Evolutionary conservation across 2,113 vertebrate genomes (phyloP).

Genomic region (Arizona elegans): DNA sequence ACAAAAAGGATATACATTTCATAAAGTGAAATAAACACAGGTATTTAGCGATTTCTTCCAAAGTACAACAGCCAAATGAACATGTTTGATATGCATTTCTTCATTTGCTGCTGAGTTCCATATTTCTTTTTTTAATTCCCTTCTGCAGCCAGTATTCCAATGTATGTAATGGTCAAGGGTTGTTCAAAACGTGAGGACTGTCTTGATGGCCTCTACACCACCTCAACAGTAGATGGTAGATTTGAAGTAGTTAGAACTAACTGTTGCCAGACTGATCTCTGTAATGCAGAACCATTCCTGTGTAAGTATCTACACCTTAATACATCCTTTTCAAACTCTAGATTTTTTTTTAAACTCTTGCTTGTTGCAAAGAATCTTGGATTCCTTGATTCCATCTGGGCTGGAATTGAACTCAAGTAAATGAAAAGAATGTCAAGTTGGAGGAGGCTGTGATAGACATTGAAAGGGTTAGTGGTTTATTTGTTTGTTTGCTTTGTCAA

Average conservation of each 20-base stretch:
- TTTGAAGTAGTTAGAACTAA: fast-evolving
- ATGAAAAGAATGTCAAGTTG: neutral
- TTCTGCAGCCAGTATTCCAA: fast-evolving
- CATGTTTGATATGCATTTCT: neutral
- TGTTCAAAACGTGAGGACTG: neutral
- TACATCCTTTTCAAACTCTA: too few species aligned
- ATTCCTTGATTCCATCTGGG: neutral
- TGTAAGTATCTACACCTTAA: too few species aligned
- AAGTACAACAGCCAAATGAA: neutral
- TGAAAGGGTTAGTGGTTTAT: neutral
- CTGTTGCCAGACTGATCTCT: neutral
- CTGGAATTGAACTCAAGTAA: neutral
- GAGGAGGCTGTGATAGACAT: neutral
- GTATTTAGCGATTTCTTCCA: neutral
- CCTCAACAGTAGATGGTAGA: neutral
- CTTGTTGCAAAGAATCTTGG: neutral
- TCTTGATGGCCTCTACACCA: neutral
- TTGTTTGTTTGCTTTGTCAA: too few species aligned
- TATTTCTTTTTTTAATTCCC: neutral
- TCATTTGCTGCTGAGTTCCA: neutral
- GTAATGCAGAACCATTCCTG: neutral
- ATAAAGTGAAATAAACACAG: neutral
- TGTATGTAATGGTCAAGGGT: neutral
- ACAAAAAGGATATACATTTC: neutral
- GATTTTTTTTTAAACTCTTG: too few species aligned